Evolutionary conservation across 2,888 invertebrate genomes (phyloP).

Genomic region (Sussaba pulchella): DNA sequence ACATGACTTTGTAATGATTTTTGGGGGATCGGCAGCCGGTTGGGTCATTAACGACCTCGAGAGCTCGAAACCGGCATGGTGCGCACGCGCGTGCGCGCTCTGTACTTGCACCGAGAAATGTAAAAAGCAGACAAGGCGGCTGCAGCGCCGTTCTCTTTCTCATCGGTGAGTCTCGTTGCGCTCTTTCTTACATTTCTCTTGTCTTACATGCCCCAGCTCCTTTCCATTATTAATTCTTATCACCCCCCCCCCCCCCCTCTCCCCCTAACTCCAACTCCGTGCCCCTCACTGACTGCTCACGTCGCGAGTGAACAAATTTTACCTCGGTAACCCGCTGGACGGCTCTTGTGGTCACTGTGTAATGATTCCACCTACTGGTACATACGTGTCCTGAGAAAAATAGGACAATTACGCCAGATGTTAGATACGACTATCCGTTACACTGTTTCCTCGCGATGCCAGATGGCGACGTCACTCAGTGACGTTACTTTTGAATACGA

Average conservation of each 20-base stretch:
- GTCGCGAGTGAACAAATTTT: conserved; percentile 53
- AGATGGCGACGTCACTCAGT: no score
- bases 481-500: no score
- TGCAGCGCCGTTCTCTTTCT: conserved; percentile 33
- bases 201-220: not conserved
- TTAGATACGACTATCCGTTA: no score
- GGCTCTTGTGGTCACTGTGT: not conserved
- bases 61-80: conserved; percentile 56
- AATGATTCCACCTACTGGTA: not conserved
- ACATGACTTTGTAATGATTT: not conserved
- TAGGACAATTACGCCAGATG: no score
- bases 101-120: conserved; percentile 42
- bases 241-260: no score
- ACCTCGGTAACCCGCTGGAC: conserved; percentile 21
- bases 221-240: conserved; percentile 44
- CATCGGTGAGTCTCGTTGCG: conserved; percentile 5
- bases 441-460: no score
- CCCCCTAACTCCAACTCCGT: no score
- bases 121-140: conserved; percentile 48
- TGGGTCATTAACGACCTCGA: conserved; percentile 55
- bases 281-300: no score
- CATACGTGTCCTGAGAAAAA: not conserved
- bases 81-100: conserved; percentile 39
- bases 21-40: conserved; percentile 57
- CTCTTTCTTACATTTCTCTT: conserved; percentile 35